Conservation (phyloP, 2,797 vertebrate species). For the Peromyscus nudipes region DNA sequence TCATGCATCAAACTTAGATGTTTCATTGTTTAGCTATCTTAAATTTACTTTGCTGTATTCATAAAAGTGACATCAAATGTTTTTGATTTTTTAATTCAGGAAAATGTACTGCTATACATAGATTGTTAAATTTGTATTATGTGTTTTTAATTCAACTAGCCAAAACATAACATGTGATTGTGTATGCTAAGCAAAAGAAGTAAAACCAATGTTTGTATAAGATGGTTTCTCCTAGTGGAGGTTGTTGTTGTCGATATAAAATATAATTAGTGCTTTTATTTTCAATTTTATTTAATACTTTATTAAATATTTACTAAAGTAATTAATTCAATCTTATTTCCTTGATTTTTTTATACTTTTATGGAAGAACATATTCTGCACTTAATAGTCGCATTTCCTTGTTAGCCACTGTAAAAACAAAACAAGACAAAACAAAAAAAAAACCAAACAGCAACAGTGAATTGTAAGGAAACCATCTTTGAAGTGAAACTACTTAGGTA, state of each 20-base stretch:
- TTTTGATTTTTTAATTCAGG: slow-evolving; percentile 35
- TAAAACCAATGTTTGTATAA: background rate
- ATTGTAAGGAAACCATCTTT: slow-evolving; percentile 32
- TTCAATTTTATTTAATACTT: slow-evolving; percentile 8
- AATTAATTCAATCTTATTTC: background rate
- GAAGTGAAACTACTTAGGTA: background rate
- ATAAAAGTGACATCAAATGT: background rate
- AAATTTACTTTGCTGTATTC: background rate
- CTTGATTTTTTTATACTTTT: slow-evolving; percentile 3
- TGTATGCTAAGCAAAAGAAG: background rate
- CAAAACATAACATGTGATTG: background rate
- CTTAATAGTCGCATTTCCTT: background rate
- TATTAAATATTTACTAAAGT: background rate
- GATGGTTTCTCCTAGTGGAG: background rate
- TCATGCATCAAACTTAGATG: slow-evolving; percentile 14
- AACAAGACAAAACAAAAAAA: no score
- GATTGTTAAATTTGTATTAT: slow-evolving; percentile 19
- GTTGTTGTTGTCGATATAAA: background rate
- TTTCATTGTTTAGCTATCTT: background rate
- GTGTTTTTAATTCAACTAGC: background rate
- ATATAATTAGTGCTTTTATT: slow-evolving; percentile 5
- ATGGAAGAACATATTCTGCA: background rate
- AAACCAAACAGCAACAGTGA: background rate
- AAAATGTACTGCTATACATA: background rate
- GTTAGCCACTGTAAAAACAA: slow-evolving; percentile 3